A percentile compares a stretch with the other conserved stretches of the same genome.
Conservation (phyloP, 2,888 invertebrate genomes). For the Tetragonisca angustula region DNA sequence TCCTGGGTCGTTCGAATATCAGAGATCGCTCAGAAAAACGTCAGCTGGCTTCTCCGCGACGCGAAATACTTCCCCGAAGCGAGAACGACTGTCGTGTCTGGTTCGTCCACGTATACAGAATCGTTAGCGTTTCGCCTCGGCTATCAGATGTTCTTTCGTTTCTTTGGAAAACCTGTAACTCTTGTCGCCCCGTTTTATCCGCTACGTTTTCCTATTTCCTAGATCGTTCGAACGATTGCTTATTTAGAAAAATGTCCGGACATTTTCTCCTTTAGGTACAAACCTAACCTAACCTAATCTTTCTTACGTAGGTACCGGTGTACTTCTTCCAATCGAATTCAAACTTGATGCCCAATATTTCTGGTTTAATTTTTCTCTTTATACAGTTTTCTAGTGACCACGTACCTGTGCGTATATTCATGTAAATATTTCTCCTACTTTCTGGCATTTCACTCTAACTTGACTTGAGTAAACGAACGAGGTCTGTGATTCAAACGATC, state of each 20-base stretch:
- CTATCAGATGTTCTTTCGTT: slow-evolving; percentile 17
- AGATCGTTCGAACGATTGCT: neutral
- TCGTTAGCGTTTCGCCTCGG: slow-evolving; percentile 45
- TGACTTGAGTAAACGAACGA: neutral
- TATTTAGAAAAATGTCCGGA: neutral
- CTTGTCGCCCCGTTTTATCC: slow-evolving; percentile 5
- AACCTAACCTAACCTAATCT: too few species aligned
- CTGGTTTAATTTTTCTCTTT: neutral
- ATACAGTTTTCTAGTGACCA: neutral
- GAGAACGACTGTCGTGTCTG: slow-evolving; percentile 54
- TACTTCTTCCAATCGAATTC: neutral
- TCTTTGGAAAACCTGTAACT: slow-evolving; percentile 22
- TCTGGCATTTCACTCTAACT: neutral
- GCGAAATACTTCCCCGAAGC: slow-evolving; percentile 58
- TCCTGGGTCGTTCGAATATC: slow-evolving; percentile 65
- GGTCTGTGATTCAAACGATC: too few species aligned
- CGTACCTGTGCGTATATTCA: neutral
- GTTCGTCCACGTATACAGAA: slow-evolving; percentile 49
- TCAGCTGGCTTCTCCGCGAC: slow-evolving; percentile 49
- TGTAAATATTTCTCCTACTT: neutral
- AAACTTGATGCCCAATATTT: too few species aligned
- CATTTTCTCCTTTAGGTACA: neutral
- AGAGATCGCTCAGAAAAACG: slow-evolving; percentile 63
- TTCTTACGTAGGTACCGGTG: neutral
- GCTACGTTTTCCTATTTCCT: slow-evolving; percentile 15